These are phyloP conservation scores for Mnemiopsis leidyi DNA, from an alignment of 37 sponge, comb jelly and placozoan genomes.

Conservation along the genomic window DNA sequence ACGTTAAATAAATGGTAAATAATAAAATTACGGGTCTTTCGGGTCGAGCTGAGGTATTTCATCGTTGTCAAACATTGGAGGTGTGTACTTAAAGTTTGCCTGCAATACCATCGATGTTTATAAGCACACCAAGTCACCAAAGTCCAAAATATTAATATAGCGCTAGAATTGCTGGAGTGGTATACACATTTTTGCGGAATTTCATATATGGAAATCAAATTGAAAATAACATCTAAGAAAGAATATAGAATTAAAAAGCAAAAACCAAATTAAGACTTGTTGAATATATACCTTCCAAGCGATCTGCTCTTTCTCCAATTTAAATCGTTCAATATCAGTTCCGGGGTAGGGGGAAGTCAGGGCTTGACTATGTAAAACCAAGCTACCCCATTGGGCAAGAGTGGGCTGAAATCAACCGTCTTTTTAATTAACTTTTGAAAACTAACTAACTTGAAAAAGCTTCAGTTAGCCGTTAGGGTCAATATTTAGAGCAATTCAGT, in stretches of 20 bases:
- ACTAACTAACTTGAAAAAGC: too few relatives aligned
- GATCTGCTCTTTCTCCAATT: not conserved
- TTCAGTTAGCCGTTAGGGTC: too few relatives aligned
- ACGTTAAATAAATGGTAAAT: too few relatives aligned
- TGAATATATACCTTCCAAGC: conserved; percentile 10
- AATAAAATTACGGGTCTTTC: not conserved
- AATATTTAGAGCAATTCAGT: too few relatives aligned
- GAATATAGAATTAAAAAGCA: not conserved
- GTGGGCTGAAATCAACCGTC: conserved; percentile 1
- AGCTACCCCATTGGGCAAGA: not conserved
- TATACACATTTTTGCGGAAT: too few relatives aligned
- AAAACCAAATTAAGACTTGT: not conserved
- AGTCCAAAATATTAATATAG: too few relatives aligned
- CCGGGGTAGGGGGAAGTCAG: conserved; percentile 53
- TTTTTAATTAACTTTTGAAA: too few relatives aligned
- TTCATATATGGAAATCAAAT: too few relatives aligned
- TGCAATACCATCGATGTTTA: too few relatives aligned
- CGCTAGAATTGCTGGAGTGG: too few relatives aligned
- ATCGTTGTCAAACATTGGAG: not conserved
- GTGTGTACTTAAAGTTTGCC: not conserved
- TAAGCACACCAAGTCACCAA: too few relatives aligned
- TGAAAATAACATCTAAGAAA: too few relatives aligned
- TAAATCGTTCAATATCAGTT: not conserved
- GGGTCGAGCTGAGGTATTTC: not conserved
- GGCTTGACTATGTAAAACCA: not conserved